Evolutionary conservation across 2,888 invertebrate species (phyloP), one percentile per base, ranked within the genome.

Genomic region (Epinotia demarniana): DNA sequence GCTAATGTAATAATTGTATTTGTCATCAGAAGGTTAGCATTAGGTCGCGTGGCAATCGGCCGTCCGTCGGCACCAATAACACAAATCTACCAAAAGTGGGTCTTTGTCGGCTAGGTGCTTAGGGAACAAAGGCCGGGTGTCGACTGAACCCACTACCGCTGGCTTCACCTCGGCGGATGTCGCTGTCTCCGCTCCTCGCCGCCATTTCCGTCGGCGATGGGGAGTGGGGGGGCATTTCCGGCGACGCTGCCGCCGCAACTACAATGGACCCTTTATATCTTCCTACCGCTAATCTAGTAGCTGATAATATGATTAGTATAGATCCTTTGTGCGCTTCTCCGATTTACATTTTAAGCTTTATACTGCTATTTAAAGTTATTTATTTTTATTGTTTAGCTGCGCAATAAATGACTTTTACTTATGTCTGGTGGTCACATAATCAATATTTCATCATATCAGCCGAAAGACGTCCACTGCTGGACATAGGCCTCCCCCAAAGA

Each of bases 181-280:
- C 85, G 85, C 89, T 90, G 93, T 92, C 92, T 92, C 92, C 90
- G 92, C 86, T 88, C 88, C 86, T 87, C 89, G 89, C 93, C 92
- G 87, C 91, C 87, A 89, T 88, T 90, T 92, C 92, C 92, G 88
- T 79, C 82, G 82, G 81, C 79, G 77, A 80, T 78, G 81, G 80
- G 79, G 78, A 79, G 79, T 75, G 82, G 79, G 81, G 78, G 81
- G 77, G 81, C 64, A 73, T 74, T 79, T 79, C 79, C 79, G 80
- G 55, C 72, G 73, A 77, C 78, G 81, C 81, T 79, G 85, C 83
- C 82, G 86, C 81, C 82, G 82, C 82, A 81, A 85, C 87, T 88
- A 92, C 91, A 92, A 92, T 91, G 85, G 87, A 84, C 87, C 90
- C 87, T 90, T 90, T 91, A 90, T 91, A 87, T 87, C 89, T 88